Evolutionary conservation across 2,797 vertebrate species (phyloP), one percentile per base, ranked within the genome.

Genomic region (Pteronotus mesoamericanus): DNA sequence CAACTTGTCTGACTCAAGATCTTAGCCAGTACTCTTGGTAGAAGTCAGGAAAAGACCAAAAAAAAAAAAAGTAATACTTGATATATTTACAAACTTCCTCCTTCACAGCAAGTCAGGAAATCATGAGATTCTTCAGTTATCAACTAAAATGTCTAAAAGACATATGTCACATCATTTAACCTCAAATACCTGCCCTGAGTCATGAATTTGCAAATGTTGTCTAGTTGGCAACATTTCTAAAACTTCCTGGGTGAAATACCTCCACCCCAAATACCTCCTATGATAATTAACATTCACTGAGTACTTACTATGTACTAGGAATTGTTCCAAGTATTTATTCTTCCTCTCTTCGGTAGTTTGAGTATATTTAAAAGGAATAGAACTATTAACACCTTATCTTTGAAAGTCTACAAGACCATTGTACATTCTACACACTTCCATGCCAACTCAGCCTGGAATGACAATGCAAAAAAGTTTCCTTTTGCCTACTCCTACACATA

Each of bases 61-160:
- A 55, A 48, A 57, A 26, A 39, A 68, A 83, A 61, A 74, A 18
- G 16, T 61, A 88, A 71, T 61, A 86, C 51, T 77, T 80, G 21
- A 68, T 53, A 78, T 85, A 66, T 42, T 84, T 75, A 55, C 68
- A 9, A 92, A 93, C 37, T 85, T 95, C 24, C 77, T 92, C 91
- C 59, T 87, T 85, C 22, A 16, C 22, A 32, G 14, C 7, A 89
- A 18, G 22, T 89, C 69, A 19, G 37, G 19, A 89, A 91, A 90
- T 80, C 9, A 32, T 79, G 34, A 86, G 69, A 64, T 69, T 89
- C 83, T 91, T 29, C 46, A 74, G 22, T 83, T 15, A 51, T 26
- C 72, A 91, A 86, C 55, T 86, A 89, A 86, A 78, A 91, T 75
- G 37, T 24, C 55, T 66, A 37, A 44, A 89, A 94, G 44, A 9